phyloP scores from a whole-genome alignment of 2,797 vertebrate genomes.

The Aratinga solstitialis region DNA sequence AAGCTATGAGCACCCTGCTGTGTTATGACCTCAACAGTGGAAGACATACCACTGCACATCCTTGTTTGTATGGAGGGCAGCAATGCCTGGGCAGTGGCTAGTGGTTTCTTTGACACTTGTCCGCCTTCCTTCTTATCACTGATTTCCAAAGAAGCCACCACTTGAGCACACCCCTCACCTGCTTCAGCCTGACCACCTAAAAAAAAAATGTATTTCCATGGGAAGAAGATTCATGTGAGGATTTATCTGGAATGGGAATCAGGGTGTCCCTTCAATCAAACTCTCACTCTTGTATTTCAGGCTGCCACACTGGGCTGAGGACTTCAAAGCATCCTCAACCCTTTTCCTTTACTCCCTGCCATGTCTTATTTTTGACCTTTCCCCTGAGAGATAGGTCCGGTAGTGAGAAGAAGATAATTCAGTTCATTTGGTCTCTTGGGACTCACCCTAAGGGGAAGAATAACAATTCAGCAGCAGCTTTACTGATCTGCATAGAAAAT shows the following conservation, averaged over 20 bases:
- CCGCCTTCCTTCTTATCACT: neutral
- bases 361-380: slow-evolving; percentile 23
- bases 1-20: neutral
- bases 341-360: neutral
- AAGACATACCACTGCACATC: neutral
- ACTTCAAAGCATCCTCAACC: neutral
- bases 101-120: neutral
- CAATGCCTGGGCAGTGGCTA: neutral
- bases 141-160: neutral
- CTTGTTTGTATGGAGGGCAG: neutral
- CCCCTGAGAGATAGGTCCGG: neutral
- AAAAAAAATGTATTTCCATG: neutral
- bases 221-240: neutral
- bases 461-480: slow-evolving; percentile 24
- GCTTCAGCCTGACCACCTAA: neutral
- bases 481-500: slow-evolving; percentile 14
- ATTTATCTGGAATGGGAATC: neutral
- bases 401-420: neutral
- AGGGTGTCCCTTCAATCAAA: neutral
- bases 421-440: neutral
- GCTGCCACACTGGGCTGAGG: neutral
- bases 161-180: neutral
- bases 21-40: neutral
- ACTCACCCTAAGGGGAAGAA: neutral
- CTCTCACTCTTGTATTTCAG: rapidly evolving